A percentile compares a stretch with the other conserved stretches of the same genome.
Conservation (phyloP, 1,140 invertebrate genomes). For the Plectrocnemia conspersa region DNA sequence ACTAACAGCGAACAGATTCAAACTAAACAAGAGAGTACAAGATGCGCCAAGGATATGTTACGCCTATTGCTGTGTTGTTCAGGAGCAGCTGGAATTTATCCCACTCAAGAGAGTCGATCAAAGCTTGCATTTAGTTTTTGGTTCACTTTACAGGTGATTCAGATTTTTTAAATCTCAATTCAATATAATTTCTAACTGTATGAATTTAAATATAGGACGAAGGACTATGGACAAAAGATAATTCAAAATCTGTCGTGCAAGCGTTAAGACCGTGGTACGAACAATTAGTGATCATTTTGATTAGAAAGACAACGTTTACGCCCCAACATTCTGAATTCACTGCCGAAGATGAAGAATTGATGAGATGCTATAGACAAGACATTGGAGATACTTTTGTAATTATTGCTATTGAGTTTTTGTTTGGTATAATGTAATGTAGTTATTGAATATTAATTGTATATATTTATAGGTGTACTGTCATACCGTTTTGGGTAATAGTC, state of each 20-base stretch:
- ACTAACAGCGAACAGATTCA: neutral
- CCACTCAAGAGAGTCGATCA: conserved; percentile 77
- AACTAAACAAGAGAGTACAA: conserved; percentile 11
- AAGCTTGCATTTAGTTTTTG: conserved; percentile 84
- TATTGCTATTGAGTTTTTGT: conserved; percentile 41
- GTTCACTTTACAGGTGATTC: conserved; percentile 75
- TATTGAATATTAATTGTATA: neutral
- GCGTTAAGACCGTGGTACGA: conserved; percentile 30
- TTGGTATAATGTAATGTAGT: neutral
- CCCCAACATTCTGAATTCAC: conserved; percentile 47
- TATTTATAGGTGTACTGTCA: conserved; percentile 71
- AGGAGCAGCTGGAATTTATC: conserved; percentile 74
- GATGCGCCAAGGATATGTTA: conserved; percentile 48
- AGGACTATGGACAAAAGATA: conserved; percentile 16
- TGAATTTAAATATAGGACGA: conserved; percentile 23
- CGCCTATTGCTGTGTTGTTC: conserved; percentile 68
- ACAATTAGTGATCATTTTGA: conserved; percentile 40
- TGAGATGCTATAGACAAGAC: conserved; percentile 88
- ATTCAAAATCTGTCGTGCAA: conserved; percentile 10
- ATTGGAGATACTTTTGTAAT: conserved; percentile 84
- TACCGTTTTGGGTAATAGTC: conserved; percentile 65
- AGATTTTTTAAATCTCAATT: neutral
- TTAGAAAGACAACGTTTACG: conserved; percentile 44
- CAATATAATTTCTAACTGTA: neutral
- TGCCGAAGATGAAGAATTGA: conserved; percentile 75